These are phyloP conservation scores for Antheraea pernyi DNA, from an alignment of 1,140 invertebrate genomes.

Conservation along the genomic window DNA sequence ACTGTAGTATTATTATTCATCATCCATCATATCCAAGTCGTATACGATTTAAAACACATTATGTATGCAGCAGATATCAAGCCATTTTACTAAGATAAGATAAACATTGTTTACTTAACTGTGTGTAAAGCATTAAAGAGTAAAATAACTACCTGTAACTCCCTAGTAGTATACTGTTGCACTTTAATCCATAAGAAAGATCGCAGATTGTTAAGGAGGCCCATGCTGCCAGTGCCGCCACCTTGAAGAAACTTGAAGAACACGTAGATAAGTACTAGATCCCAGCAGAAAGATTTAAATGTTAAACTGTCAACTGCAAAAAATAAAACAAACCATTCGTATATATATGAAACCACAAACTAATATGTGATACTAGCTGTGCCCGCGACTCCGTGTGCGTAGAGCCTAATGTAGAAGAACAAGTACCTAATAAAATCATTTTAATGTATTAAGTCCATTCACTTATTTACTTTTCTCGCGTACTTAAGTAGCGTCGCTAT, in stretches of 20 bases:
- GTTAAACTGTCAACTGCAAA: constrained; percentile 89
- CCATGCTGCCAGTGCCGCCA: constrained; percentile 94
- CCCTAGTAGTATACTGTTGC: constrained; percentile 96
- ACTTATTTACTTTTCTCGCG: no score
- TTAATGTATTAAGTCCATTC: no score
- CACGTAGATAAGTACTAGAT: constrained; percentile 93
- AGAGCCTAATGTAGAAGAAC: no score
- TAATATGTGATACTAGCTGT: no score
- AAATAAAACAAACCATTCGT: constrained; percentile 8
- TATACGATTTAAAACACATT: not conserved
- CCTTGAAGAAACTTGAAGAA: constrained; percentile 95
- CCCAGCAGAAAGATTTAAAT: constrained; percentile 87
- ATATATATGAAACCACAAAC: not conserved
- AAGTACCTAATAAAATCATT: no score
- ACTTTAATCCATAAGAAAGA: constrained; percentile 96
- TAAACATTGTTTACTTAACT: not conserved
- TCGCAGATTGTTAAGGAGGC: constrained; percentile 94
- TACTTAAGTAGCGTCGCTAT: no score
- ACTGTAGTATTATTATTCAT: not conserved
- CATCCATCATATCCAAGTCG: not conserved
- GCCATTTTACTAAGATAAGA: not conserved
- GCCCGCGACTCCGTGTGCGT: no score
- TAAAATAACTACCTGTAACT: constrained; percentile 86
- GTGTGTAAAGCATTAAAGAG: no score
- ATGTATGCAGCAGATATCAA: not conserved